These are phyloP conservation scores for Oreortyx pictus DNA, from an alignment of 2,797 vertebrate genomes.

Conservation along the genomic window DNA sequence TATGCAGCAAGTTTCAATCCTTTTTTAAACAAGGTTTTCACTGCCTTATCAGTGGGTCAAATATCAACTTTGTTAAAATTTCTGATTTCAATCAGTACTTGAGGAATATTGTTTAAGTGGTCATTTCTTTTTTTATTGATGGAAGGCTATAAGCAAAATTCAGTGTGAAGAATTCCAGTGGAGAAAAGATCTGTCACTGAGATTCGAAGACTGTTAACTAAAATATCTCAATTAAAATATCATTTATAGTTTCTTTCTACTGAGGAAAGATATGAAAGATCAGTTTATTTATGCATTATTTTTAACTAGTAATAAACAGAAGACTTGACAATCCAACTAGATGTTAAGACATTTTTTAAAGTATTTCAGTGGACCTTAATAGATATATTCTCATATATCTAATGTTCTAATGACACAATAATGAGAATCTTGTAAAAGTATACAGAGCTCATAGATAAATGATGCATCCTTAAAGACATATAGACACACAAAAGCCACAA, in stretches of 20 bases:
- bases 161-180: not conserved
- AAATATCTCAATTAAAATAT: not conserved
- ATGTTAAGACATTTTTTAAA: not conserved
- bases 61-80: not conserved
- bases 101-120: not conserved
- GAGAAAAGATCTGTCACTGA: not conserved
- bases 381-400: not conserved
- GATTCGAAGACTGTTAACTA: not conserved
- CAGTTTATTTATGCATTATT: not conserved
- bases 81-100: not conserved
- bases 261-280: not conserved
- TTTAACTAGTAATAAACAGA: not conserved
- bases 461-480: slow-evolving; percentile 5
- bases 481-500: slow-evolving; percentile 23
- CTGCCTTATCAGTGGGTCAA: not conserved
- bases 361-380: slow-evolving; percentile 1
- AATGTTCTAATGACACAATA: slow-evolving; percentile 4
- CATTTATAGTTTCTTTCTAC: not conserved
- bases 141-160: not conserved
- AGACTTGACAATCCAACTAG: not conserved
- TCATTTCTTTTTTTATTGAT: not conserved
- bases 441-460: not conserved
- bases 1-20: not conserved
- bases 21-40: not conserved
- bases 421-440: not conserved